These are phyloP conservation scores for Andrena hattorfiana DNA, from an alignment of 2,888 invertebrate genomes.

Conservation along the genomic window DNA sequence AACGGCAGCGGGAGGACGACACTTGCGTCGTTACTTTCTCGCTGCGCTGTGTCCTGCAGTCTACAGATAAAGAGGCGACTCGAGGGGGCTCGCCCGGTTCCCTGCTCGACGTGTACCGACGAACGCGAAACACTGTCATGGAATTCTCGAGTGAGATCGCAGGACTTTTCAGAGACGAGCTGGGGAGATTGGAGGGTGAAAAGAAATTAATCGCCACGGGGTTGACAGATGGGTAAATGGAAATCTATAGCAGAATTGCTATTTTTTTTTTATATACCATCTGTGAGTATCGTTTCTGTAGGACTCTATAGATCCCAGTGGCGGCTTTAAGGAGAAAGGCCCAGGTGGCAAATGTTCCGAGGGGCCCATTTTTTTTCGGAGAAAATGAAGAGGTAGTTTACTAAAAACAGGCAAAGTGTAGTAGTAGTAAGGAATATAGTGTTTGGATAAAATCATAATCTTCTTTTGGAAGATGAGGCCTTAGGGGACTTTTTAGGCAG, in stretches of 20 bases:
- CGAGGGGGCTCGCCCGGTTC: background rate
- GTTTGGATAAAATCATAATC: no score
- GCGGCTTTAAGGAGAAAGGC: no score
- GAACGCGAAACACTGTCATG: background rate
- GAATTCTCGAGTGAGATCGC: background rate
- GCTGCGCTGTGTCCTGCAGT: constrained; percentile 19
- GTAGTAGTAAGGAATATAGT: no score
- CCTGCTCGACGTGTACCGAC: background rate
- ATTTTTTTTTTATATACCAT: no score
- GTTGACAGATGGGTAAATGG: background rate
- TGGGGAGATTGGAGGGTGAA: background rate
- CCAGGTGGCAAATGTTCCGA: no score
- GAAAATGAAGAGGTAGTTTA: no score
- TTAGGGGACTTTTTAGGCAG: no score
- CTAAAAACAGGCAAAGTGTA: no score
- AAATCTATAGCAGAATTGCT: background rate
- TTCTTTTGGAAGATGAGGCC: no score
- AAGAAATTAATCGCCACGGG: background rate
- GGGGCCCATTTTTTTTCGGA: no score
- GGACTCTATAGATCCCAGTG: no score
- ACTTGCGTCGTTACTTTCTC: constrained; percentile 57
- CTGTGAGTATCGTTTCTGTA: no score
- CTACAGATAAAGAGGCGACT: constrained; percentile 37
- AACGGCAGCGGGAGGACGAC: constrained; percentile 62
- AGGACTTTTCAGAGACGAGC: background rate